Evolutionary conservation across 2,113 vertebrate genomes (phyloP).

Genomic region (Dipodomys spectabilis): DNA sequence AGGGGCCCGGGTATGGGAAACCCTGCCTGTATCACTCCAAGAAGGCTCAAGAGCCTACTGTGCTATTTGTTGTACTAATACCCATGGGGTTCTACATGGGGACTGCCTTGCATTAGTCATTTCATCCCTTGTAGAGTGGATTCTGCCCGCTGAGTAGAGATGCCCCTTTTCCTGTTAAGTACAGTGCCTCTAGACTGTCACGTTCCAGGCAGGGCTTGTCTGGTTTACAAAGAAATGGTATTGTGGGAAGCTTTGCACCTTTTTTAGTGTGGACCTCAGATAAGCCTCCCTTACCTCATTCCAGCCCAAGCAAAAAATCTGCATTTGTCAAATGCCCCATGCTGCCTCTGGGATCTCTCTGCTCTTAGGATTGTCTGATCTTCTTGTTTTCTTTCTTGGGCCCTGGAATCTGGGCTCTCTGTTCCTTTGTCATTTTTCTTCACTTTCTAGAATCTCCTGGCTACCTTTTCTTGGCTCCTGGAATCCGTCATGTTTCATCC

Average conservation of each 20-base stretch:
- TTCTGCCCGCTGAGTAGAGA: not conserved
- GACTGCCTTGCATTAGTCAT: rapidly evolving
- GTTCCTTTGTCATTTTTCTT: not conserved
- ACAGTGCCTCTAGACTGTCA: not conserved
- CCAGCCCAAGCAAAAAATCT: not conserved
- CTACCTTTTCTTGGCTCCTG: not conserved
- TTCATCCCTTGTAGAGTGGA: too few relatives aligned
- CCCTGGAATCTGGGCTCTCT: not conserved
- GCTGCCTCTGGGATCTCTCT: not conserved
- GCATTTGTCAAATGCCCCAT: not conserved
- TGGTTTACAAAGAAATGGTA: not conserved
- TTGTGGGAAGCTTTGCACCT: not conserved
- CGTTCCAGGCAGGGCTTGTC: not conserved
- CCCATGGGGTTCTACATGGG: too few relatives aligned
- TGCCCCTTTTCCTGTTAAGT: not conserved
- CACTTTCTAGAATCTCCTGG: not conserved
- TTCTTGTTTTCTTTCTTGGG: not conserved
- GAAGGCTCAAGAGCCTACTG: not conserved
- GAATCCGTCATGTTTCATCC: not conserved
- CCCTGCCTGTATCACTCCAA: not conserved
- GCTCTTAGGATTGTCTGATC: not conserved
- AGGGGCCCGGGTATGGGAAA: not conserved
- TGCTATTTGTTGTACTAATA: not conserved
- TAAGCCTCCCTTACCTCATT: not conserved
- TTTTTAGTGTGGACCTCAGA: not conserved